These are phyloP conservation scores for Scartelaos histophorus DNA, from an alignment of 2,113 vertebrate genomes.

Conservation along the genomic window DNA sequence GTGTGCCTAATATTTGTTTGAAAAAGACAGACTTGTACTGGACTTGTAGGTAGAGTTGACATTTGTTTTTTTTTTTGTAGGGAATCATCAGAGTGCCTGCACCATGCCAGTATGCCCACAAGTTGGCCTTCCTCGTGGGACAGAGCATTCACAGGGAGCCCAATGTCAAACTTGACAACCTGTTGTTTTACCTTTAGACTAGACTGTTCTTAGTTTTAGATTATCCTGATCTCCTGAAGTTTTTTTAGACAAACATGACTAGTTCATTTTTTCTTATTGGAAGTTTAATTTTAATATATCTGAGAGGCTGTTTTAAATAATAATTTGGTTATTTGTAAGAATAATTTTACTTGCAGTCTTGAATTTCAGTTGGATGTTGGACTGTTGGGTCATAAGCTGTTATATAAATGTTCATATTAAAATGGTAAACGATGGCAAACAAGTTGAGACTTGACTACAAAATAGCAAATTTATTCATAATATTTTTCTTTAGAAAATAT, in stretches of 20 bases:
- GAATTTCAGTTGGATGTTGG: neutral
- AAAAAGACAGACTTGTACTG: neutral
- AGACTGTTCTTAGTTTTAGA: neutral
- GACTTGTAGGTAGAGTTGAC: neutral
- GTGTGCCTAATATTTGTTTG: neutral
- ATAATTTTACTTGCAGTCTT: neutral
- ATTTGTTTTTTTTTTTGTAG: slow-evolving; percentile 59
- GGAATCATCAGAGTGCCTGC: slow-evolving; percentile 92
- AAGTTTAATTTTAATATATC: neutral
- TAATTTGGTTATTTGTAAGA: neutral
- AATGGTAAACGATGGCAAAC: neutral
- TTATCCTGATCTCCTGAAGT: neutral
- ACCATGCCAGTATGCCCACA: slow-evolving; percentile 95
- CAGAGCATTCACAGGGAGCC: slow-evolving; percentile 91
- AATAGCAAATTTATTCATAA: slow-evolving; percentile 97
- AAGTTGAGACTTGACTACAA: slow-evolving; percentile 76
- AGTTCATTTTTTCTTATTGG: neutral
- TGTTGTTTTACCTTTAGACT: slow-evolving; percentile 88
- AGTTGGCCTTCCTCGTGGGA: slow-evolving; percentile 92
- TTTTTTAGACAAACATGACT: neutral
- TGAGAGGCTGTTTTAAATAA: neutral
- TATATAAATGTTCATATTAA: slow-evolving; percentile 34
- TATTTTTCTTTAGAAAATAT: slow-evolving; percentile 79
- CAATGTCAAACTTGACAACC: slow-evolving; percentile 78
- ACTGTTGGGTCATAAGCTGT: neutral